Base-by-base conservation (phyloP, 2,888 invertebrate species). In the Eupithecia subfuscata region DNA sequence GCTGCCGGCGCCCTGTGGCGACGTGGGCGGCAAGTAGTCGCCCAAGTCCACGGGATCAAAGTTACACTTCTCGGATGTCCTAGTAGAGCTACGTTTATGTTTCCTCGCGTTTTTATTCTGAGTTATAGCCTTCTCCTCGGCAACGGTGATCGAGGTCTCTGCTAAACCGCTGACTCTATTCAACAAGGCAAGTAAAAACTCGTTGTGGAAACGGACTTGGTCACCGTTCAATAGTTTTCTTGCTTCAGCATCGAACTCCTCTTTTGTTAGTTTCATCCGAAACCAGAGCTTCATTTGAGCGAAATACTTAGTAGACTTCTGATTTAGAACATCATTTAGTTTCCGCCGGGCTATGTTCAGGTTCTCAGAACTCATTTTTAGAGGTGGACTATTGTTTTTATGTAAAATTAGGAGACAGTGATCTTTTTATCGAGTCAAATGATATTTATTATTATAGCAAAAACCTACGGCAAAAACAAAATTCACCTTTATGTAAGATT, bases 171-270 rank as follows among this genome's bases (percentile, higher is more conserved):
- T 95, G 0, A 98, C 97, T 95, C 97, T 97, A 84, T 97, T 97
- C 52, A 98, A 93, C 63, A 98, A 94, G 0, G 98, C 97, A 25
- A 98, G 89, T 11, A 98, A 91, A 86, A 98, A 98, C 84, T 97
- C 96, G 91, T 98, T 98, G 89, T 98, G 98, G 73, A 97, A 95
- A 86, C 97, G 97, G 43, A 98, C 96, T 90, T 98, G 97, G 69
- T 97, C 97, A 11, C 95, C 92, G 12, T 95, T 95, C 78, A 98
- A 91, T 22, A 98, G 91, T 87, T 96, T 96, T 60, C 98, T 95
- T 8, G 97, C 97, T 91, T 97, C 97, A 18, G 92, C 89, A 84
- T 98, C 98, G 88, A 98, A 98, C 84, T 98, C 97, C 87, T 98
- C 97, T 88, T 97, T 98, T 0, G 97, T 96, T 77, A 97, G 95